A percentile compares a stretch with the other conserved stretches of the same genome.
phyloP scores from a whole-genome alignment of 1,140 invertebrate genomes.

The Agrypnia vestita region DNA sequence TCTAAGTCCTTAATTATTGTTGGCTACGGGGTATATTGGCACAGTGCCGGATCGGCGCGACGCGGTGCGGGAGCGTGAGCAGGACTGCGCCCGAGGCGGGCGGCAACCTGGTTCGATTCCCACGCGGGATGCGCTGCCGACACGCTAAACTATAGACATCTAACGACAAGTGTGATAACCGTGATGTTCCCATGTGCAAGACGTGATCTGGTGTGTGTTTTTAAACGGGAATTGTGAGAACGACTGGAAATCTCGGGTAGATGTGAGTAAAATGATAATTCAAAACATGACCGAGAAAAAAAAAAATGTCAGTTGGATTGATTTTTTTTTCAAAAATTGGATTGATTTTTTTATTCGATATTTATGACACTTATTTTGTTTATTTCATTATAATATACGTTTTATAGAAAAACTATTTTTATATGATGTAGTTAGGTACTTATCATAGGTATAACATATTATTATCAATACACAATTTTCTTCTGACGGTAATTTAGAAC shows the following conservation, averaged over 20 bases:
- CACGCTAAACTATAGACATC: constrained; percentile 34
- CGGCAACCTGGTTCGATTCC: constrained; percentile 23
- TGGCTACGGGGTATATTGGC: background rate
- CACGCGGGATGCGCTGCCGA: constrained; percentile 38
- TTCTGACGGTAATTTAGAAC: too few relatives aligned
- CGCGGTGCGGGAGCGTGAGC: constrained; percentile 17
- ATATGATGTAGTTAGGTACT: too few relatives aligned
- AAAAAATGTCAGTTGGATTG: too few relatives aligned
- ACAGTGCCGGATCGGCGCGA: background rate
- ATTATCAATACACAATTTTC: too few relatives aligned
- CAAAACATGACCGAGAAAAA: too few relatives aligned
- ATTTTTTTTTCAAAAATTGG: too few relatives aligned
- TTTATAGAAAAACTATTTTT: too few relatives aligned
- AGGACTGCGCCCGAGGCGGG: constrained; percentile 26
- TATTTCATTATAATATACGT: too few relatives aligned
- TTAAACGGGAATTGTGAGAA: constrained; percentile 38
- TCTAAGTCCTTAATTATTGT: background rate
- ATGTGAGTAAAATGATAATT: too few relatives aligned
- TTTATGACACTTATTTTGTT: too few relatives aligned
- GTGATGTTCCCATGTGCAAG: constrained; percentile 6
- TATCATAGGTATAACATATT: too few relatives aligned
- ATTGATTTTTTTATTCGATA: too few relatives aligned
- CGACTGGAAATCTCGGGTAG: background rate
- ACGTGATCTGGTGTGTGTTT: constrained; percentile 31
- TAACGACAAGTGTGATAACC: constrained; percentile 41